These are phyloP conservation scores for Buathra laborator DNA, from an alignment of 2,888 invertebrate species.

Conservation along the genomic window DNA sequence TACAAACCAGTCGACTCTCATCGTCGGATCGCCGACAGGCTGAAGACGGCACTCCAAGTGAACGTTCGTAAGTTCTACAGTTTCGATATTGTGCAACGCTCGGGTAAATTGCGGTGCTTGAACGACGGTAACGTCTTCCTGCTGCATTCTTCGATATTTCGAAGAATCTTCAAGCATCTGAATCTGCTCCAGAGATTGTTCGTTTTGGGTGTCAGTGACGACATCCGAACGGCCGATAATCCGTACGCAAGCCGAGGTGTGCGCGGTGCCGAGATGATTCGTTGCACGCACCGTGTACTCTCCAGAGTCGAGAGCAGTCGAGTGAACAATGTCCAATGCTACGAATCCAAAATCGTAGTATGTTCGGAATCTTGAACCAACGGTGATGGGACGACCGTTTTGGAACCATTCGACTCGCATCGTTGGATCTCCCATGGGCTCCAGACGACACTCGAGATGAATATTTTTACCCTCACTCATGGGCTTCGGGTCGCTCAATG, in stretches of 20 bases:
- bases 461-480: conserved; percentile 95
- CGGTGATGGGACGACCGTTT: conserved; percentile 95
- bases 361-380: conserved; percentile 96
- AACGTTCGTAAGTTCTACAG: conserved; percentile 95
- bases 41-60: conserved; percentile 96
- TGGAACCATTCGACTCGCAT: conserved; percentile 98
- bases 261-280: conserved; percentile 96
- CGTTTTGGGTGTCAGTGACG: conserved; percentile 96
- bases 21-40: conserved; percentile 95
- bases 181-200: conserved; percentile 96
- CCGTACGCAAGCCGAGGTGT: conserved; percentile 95
- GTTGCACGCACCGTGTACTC: conserved; percentile 97
- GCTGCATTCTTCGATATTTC: conserved; percentile 88
- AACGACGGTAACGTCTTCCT: conserved; percentile 93
- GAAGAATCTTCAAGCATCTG: conserved; percentile 94
- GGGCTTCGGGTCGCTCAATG: conserved; percentile 94
- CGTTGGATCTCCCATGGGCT: conserved; percentile 98
- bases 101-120: conserved; percentile 96
- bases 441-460: conserved; percentile 95
- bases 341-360: conserved; percentile 99
- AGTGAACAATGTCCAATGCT: conserved; percentile 97
- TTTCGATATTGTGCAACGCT: conserved; percentile 95
- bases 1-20: conserved; percentile 98
- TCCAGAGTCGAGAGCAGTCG: conserved; percentile 97
- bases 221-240: conserved; percentile 93